These are phyloP conservation scores for Nasonia vitripennis DNA, from an alignment of 1,140 invertebrate genomes.

Conservation along the genomic window DNA sequence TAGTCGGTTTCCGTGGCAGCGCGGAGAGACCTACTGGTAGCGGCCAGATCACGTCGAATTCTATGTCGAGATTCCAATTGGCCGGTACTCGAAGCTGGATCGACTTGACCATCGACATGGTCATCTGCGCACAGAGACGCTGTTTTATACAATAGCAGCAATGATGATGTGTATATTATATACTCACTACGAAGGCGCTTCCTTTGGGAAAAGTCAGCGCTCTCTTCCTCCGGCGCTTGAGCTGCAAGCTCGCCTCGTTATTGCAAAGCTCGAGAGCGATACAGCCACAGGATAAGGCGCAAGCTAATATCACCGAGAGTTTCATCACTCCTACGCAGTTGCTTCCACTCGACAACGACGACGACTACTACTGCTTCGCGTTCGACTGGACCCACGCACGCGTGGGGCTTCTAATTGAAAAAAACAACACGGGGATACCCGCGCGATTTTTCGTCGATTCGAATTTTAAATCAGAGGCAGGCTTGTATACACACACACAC, in stretches of 20 bases:
- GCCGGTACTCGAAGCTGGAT: conserved; percentile 64
- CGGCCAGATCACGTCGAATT: conserved; percentile 71
- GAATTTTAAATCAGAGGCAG: too few species aligned
- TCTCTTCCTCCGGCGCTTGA: conserved; percentile 68
- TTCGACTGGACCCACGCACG: not conserved
- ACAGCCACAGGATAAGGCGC: not conserved
- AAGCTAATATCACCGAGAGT: not conserved
- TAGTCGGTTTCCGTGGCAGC: not conserved
- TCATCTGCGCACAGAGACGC: conserved; percentile 57
- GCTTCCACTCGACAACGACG: not conserved
- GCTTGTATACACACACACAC: too few species aligned
- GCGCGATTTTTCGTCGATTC: too few species aligned
- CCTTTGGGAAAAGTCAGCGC: conserved; percentile 77
- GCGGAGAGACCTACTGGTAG: conserved; percentile 60
- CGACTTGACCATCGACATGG: conserved; percentile 64
- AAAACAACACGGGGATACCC: not conserved
- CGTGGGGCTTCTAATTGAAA: not conserved
- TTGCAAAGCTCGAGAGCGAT: not conserved
- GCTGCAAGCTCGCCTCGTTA: not conserved
- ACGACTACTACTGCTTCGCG: not conserved
- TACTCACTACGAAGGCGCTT: conserved; percentile 77
- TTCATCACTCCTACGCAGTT: not conserved
- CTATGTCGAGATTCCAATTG: conserved; percentile 67
- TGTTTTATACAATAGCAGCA: not conserved
- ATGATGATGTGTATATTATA: not conserved